Evolutionary conservation across 2,797 vertebrate genomes (phyloP).

Genomic region (Takifugu rubripes): DNA sequence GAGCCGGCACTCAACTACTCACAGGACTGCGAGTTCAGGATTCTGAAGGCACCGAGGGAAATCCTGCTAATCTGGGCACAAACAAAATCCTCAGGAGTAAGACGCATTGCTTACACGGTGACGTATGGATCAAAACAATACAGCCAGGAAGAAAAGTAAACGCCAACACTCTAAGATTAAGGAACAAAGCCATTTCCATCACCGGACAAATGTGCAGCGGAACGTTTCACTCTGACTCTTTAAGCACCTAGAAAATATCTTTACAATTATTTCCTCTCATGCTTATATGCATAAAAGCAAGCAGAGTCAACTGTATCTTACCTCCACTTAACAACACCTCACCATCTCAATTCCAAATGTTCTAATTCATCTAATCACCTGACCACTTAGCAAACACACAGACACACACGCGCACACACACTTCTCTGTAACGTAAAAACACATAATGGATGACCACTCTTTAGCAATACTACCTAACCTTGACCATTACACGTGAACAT

Average conservation of each 20-base stretch:
- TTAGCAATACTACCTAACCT: constrained; percentile 70
- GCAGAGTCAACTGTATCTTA: constrained; percentile 28
- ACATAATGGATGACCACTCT: constrained; percentile 68
- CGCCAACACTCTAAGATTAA: constrained; percentile 76
- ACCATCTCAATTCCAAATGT: constrained; percentile 69
- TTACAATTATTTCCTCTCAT: constrained; percentile 23
- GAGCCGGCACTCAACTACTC: too few relatives aligned
- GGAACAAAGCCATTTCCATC: constrained; percentile 85
- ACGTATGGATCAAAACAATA: constrained; percentile 70
- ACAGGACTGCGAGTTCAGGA: constrained; percentile 63
- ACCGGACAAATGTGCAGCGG: constrained; percentile 22
- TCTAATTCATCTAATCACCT: constrained; percentile 68
- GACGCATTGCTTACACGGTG: constrained; percentile 36
- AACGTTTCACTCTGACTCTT: neutral
- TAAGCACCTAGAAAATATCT: too few relatives aligned
- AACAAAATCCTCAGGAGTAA: constrained; percentile 65
- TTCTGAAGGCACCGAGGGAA: constrained; percentile 72
- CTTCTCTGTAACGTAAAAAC: constrained; percentile 63
- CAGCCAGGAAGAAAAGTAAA: constrained; percentile 56
- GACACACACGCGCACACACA: constrained; percentile 10
- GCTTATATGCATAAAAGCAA: constrained; percentile 17
- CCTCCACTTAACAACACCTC: constrained; percentile 62
- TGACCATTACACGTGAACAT: constrained; percentile 53
- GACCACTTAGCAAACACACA: constrained; percentile 53
- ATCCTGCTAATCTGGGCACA: constrained; percentile 75